Percentiles rank a stretch among this genome's conserved stretches.
phyloP scores from a whole-genome alignment of 2,113 vertebrate genomes.

The Struthio camelus region DNA sequence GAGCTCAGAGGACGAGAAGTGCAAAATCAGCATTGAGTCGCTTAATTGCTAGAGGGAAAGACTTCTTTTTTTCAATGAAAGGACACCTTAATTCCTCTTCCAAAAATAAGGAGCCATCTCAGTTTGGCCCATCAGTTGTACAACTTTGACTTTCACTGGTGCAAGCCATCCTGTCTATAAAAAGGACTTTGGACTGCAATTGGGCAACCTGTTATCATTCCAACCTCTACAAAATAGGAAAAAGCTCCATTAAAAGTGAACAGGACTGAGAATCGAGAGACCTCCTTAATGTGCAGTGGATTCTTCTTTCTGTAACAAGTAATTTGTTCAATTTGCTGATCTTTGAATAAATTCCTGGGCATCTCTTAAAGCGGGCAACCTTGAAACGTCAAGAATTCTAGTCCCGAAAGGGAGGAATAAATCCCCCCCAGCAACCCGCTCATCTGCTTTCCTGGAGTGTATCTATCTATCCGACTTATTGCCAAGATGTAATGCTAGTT shows the following conservation, averaged over 20 bases:
- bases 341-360: neutral
- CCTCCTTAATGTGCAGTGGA: neutral
- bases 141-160: neutral
- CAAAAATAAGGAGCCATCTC: neutral
- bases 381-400: neutral
- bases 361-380: neutral
- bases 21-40: neutral
- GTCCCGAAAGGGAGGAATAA: neutral
- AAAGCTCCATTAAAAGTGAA: constrained; percentile 13
- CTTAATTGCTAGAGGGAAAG: neutral
- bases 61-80: neutral
- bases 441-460: neutral
- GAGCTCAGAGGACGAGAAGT: neutral
- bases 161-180: neutral
- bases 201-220: neutral
- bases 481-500: neutral
- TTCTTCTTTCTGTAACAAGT: neutral
- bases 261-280: constrained; percentile 23
- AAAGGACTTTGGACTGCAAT: neutral
- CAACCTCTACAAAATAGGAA: neutral
- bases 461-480: neutral
- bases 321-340: neutral
- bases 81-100: neutral
- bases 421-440: neutral
- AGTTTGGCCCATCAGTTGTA: neutral